Base-by-base conservation (phyloP, 2,113 vertebrate species). In the Proteles cristata region DNA sequence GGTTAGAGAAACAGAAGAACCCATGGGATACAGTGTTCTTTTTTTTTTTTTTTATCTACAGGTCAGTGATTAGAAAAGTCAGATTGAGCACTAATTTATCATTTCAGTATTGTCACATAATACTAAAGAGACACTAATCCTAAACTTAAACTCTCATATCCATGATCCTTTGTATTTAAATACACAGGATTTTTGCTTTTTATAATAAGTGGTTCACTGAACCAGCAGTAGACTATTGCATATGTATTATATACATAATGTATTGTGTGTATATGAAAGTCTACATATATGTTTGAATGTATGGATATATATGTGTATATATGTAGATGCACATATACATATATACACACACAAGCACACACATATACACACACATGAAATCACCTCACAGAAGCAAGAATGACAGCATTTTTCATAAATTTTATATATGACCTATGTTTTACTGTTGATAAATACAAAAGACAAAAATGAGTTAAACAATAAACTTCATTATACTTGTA, bases 121-220 rank as follows among this genome's bases (percentile, higher is more conserved):
- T 74, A 48, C 3, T 80, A 77, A 94, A 84, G 58, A 73, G 0
- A 92, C 8, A 25, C 23, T 35, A 74, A 21, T 45, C 9, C 33
- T 71, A 97, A 96, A 55, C 25, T 3, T 61, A 4, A 77, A 26
- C 17, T 74, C 25, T 35, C 48, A 4, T 50, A 74, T 48, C 45
- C 45, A 23, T 53, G 87, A 79, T 23, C 39, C 0, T 2, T 71
- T n/a, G 11, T 21, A 65, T 74, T 88, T 48, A 85, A 95, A 88
- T 95, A 48, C 5, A 33, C n/a, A n/a, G n/a, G n/a, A n/a, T 33
- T 48, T 74, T 58, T 91, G 1, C 14, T 87, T 73, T 55, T 88
- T 77, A 88, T 55, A 31, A 68, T 87, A 15, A 86, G 45, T 89
- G 19, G 16, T 26, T 90, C 86, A 74, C 6, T 84, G 25, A 94